A percentile compares a stretch with the other conserved stretches of the same genome.
These are phyloP conservation scores for Erebia epiphron DNA, from an alignment of 2,888 invertebrate genomes.

Conservation along the genomic window DNA sequence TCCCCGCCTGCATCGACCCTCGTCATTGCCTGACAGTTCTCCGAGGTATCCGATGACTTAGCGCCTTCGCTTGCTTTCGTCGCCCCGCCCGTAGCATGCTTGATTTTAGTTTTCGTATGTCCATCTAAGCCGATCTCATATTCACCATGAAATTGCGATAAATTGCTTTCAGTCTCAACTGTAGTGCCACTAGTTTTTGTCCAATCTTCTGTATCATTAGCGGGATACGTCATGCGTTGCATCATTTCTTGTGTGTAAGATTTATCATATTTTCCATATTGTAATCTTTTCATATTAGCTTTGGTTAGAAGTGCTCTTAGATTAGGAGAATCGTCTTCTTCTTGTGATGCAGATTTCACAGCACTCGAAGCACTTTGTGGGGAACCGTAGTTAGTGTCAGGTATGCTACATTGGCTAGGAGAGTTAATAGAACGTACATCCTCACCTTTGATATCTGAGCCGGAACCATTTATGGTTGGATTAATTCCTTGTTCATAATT, in stretches of 20 bases:
- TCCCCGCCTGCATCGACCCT: constrained; percentile 77
- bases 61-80: constrained; percentile 58
- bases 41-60: constrained; percentile 65
- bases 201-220: constrained; percentile 60
- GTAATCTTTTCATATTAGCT: constrained; percentile 54
- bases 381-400: constrained; percentile 69
- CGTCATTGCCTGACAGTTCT: constrained; percentile 73
- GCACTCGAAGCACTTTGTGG: constrained; percentile 64
- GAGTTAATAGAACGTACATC: constrained; percentile 63
- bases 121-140: constrained; percentile 58
- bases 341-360: constrained; percentile 58
- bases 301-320: constrained; percentile 83
- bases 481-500: constrained; percentile 56
- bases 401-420: constrained; percentile 65
- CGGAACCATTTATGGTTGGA: constrained; percentile 46
- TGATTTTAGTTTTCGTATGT: constrained; percentile 66
- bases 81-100: constrained; percentile 67
- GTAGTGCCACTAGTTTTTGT: constrained; percentile 63
- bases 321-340: constrained; percentile 78
- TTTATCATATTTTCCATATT: constrained; percentile 61
- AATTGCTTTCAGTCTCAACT: constrained; percentile 66
- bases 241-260: constrained; percentile 58
- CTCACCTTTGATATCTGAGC: constrained; percentile 53
- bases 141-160: constrained; percentile 76
- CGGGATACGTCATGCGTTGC: constrained; percentile 59